phyloP scores from a whole-genome alignment of 2,888 invertebrate genomes.

The Saturnia pavonia region DNA sequence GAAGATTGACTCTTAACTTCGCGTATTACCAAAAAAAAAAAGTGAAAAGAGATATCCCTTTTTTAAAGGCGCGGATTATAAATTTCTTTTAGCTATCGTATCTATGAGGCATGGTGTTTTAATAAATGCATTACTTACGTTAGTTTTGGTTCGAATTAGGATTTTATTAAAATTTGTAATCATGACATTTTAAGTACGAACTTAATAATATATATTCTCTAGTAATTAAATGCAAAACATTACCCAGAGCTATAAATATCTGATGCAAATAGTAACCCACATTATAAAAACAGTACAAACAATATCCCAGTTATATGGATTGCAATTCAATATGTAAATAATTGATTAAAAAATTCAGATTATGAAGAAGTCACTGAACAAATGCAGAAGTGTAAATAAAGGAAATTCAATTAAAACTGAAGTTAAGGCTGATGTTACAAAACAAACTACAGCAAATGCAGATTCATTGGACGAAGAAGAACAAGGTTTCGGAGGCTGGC shows the following conservation, averaged over 20 bases:
- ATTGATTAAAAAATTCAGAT: conserved; percentile 40
- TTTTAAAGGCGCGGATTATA: no score
- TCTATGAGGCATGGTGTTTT: not conserved
- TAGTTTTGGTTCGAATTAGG: no score
- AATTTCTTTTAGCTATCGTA: not conserved
- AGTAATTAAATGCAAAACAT: no score
- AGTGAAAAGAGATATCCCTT: no score
- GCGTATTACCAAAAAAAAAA: no score
- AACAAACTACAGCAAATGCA: conserved; percentile 32
- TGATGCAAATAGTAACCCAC: no score
- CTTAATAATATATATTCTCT: no score
- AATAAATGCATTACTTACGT: not conserved
- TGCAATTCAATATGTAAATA: not conserved
- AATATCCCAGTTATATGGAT: not conserved
- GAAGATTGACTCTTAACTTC: not conserved
- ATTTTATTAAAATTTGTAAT: no score
- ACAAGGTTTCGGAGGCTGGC: conserved; percentile 73
- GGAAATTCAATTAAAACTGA: conserved; percentile 47
- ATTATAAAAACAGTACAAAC: no score
- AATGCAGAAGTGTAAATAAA: conserved; percentile 43
- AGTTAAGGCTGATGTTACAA: conserved; percentile 37
- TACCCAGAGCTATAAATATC: no score
- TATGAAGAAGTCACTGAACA: conserved; percentile 63
- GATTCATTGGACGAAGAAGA: conserved; percentile 68
- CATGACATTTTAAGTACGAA: no score